These are phyloP conservation scores for Lepus europaeus DNA, from an alignment of 2,113 vertebrate species.

Conservation along the genomic window DNA sequence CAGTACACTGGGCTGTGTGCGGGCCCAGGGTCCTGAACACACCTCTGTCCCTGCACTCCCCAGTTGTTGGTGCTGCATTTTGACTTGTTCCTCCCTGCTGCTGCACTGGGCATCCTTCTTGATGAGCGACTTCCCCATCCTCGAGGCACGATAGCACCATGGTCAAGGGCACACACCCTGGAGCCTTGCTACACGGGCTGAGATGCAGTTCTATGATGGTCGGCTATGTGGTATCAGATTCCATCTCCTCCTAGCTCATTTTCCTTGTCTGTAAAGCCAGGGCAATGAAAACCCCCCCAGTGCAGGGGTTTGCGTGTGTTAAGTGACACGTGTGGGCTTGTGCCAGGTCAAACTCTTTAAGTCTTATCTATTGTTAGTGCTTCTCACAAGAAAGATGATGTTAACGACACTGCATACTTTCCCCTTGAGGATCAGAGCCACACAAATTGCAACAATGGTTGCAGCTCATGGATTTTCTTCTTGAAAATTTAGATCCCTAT, in stretches of 20 bases:
- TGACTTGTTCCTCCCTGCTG: not conserved
- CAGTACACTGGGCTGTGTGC: rapidly evolving
- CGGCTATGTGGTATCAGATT: no score
- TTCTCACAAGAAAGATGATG: not conserved
- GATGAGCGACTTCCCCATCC: not conserved
- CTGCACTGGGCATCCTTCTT: not conserved
- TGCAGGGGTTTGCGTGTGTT: rapidly evolving
- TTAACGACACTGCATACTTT: not conserved
- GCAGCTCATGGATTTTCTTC: not conserved
- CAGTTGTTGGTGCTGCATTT: rapidly evolving
- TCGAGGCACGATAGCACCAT: rapidly evolving
- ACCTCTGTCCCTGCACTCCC: rapidly evolving
- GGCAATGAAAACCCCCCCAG: not conserved
- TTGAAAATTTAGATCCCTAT: not conserved
- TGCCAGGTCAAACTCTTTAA: not conserved
- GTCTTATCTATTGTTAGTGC: not conserved
- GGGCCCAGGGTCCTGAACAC: not conserved
- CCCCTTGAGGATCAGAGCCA: not conserved
- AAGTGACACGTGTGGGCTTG: rapidly evolving
- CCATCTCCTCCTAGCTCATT: not conserved
- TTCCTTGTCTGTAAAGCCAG: not conserved
- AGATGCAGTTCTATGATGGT: not conserved
- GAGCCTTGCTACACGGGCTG: not conserved
- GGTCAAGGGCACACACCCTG: not conserved
- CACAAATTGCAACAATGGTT: not conserved